Percentiles rank a stretch among this genome's conserved stretches.
phyloP scores from a whole-genome alignment of 2,113 vertebrate species.

The Gavialis gangeticus region DNA sequence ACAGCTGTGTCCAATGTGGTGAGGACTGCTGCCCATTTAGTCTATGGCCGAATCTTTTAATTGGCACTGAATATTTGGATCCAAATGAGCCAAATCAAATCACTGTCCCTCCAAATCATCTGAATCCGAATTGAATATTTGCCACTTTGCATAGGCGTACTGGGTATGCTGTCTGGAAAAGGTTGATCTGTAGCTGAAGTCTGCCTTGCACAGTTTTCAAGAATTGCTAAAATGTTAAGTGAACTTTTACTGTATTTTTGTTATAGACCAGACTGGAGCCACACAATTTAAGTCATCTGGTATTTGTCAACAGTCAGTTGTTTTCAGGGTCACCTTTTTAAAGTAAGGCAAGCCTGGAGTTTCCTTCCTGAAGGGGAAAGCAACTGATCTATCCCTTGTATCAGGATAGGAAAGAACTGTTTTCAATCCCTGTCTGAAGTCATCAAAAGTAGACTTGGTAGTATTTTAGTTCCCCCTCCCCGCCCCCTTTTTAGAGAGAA shows the following conservation, averaged over 20 bases:
- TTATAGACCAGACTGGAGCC: not conserved
- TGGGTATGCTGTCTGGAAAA: no score
- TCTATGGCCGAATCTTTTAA: no score
- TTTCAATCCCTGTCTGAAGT: not conserved
- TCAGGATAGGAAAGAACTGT: no score
- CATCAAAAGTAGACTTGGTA: not conserved
- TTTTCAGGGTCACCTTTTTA: not conserved
- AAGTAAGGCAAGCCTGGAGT: not conserved
- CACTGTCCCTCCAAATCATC: no score
- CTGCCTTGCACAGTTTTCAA: not conserved
- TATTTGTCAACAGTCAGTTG: not conserved
- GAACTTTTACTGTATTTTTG: not conserved
- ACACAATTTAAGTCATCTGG: not conserved
- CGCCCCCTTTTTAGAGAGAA: not conserved
- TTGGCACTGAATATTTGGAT: no score
- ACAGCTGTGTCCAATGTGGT: no score
- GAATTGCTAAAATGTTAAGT: not conserved
- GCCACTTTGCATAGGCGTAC: no score
- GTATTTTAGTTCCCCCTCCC: not conserved
- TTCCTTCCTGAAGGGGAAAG: not conserved
- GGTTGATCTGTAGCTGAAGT: not conserved
- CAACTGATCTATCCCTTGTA: no score
- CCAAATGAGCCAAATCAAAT: no score
- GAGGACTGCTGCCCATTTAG: no score
- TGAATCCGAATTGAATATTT: no score